Percentiles rank a stretch among this genome's conserved stretches.
Evolutionary conservation across 2,113 vertebrate genomes (phyloP).

Genomic region (Aegypius monachus): DNA sequence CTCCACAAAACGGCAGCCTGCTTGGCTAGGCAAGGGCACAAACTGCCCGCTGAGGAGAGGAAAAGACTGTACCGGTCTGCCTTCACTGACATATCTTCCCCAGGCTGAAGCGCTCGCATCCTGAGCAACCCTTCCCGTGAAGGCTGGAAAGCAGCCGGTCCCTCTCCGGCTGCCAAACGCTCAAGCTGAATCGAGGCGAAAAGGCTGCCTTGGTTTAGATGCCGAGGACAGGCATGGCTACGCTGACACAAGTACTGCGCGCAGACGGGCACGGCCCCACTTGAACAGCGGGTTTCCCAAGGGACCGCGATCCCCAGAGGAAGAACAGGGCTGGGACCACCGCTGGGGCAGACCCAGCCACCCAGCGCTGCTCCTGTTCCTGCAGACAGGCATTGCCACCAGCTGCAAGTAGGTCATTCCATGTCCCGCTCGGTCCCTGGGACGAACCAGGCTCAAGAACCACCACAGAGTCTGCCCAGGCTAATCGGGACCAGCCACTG

Average conservation of each 20-base stretch:
- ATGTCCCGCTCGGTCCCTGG: background rate
- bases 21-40: background rate
- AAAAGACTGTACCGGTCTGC: background rate
- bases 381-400: background rate
- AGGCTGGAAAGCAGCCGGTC: background rate
- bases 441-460: background rate
- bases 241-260: background rate
- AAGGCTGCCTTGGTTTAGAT: background rate
- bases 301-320: background rate
- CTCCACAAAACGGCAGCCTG: background rate
- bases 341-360: background rate
- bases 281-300: background rate
- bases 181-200: background rate
- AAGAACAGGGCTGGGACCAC: background rate
- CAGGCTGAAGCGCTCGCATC: rapidly evolving
- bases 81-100: background rate
- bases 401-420: background rate
- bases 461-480: background rate
- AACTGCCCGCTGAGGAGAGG: background rate
- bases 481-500: background rate
- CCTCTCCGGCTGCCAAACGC: background rate
- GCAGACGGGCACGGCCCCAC: rapidly evolving
- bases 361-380: background rate
- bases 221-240: background rate
- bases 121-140: background rate